Conservation (phyloP, 1,140 invertebrate species). For the Laupala kohalensis region DNA sequence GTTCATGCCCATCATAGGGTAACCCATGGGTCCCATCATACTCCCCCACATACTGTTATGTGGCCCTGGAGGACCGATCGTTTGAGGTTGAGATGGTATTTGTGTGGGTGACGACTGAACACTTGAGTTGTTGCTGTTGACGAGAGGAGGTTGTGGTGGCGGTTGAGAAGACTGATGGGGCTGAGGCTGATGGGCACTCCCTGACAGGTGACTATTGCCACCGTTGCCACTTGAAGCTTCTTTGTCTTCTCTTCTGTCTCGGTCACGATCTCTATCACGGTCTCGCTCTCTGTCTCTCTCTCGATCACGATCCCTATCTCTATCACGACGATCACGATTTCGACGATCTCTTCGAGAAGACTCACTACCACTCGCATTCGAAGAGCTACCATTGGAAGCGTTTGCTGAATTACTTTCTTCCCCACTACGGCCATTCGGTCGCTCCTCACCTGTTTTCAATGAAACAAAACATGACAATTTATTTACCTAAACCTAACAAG, state of each 20-base stretch:
- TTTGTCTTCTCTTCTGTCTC: slow-evolving; percentile 24
- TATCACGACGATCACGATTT: slow-evolving; percentile 14
- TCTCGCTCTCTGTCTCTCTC: slow-evolving; percentile 20
- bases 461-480: too few relatives aligned
- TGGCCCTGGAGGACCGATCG: neutral
- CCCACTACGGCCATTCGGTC: slow-evolving; percentile 24
- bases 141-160: neutral
- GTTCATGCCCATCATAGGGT: slow-evolving; percentile 45
- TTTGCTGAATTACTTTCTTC: slow-evolving; percentile 30
- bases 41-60: slow-evolving; percentile 26
- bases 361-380: neutral
- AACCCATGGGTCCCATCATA: slow-evolving; percentile 31
- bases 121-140: neutral
- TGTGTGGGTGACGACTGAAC: slow-evolving; percentile 3
- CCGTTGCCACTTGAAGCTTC: slow-evolving; percentile 19
- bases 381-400: neutral
- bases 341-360: slow-evolving; percentile 6
- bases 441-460: slow-evolving; percentile 17
- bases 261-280: slow-evolving; percentile 25
- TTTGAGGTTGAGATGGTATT: neutral
- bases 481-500: too few relatives aligned
- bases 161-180: neutral
- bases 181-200: neutral
- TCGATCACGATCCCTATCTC: slow-evolving; percentile 18
- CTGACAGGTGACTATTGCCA: slow-evolving; percentile 21